Evolutionary conservation across 2,888 invertebrate species (phyloP).

Genomic region (Podotricha telesiphe): DNA sequence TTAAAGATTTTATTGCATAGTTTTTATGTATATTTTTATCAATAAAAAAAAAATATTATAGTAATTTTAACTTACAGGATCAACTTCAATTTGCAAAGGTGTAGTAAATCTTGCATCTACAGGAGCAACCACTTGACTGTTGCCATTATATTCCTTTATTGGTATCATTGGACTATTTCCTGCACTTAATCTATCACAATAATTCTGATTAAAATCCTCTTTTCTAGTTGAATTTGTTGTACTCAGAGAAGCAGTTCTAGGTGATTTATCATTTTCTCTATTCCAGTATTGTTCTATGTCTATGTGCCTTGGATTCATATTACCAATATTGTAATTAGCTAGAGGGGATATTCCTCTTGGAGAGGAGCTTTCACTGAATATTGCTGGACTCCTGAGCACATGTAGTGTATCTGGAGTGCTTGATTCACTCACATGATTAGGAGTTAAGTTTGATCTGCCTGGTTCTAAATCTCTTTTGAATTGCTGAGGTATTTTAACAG

Average conservation of each 20-base stretch:
- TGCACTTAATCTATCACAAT: conserved; percentile 69
- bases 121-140: conserved; percentile 55
- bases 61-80: conserved; percentile 83
- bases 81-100: conserved; percentile 86
- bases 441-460: conserved; percentile 61
- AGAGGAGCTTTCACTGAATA: conserved; percentile 75
- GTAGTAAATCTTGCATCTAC: conserved; percentile 71
- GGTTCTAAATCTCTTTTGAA: conserved; percentile 63
- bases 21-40: too few species aligned
- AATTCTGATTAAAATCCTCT: conserved; percentile 76
- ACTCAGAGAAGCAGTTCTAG: conserved; percentile 63
- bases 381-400: conserved; percentile 66
- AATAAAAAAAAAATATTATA: too few species aligned
- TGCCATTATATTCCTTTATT: conserved; percentile 70
- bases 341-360: conserved; percentile 75
- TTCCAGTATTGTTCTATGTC: conserved; percentile 75
- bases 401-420: conserved; percentile 68
- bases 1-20: too few species aligned
- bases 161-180: conserved; percentile 68
- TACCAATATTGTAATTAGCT: conserved; percentile 78
- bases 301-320: conserved; percentile 79
- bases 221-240: conserved; percentile 65
- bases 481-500: conserved; percentile 65
- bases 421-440: conserved; percentile 61
- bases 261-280: conserved; percentile 68